Conservation (phyloP, 2,113 vertebrate species). For the Hyla sarda region DNA sequence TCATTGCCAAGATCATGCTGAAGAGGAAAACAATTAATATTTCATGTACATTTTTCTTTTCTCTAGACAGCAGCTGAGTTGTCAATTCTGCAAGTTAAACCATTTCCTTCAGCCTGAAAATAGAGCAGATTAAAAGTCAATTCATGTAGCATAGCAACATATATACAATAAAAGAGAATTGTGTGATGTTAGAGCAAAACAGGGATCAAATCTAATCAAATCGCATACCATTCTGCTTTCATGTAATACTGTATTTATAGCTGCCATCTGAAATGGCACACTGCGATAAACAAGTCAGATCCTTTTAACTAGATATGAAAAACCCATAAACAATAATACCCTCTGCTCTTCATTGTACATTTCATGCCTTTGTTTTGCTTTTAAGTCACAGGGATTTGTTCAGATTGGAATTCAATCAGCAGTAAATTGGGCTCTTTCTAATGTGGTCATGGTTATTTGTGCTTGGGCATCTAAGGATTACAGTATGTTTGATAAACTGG, state of each 20-base stretch:
- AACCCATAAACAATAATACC: constrained; percentile 4
- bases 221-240: constrained; percentile 7
- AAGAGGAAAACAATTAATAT: constrained; percentile 15
- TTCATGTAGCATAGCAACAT: neutral
- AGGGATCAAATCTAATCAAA: constrained; percentile 13
- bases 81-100: neutral
- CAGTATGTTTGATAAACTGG: constrained; percentile 36
- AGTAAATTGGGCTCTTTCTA: constrained; percentile 21
- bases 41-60: constrained; percentile 27
- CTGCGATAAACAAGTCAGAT: constrained; percentile 14
- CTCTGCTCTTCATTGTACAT: neutral
- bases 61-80: constrained; percentile 11
- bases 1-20: constrained; percentile 1
- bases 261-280: neutral
- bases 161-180: neutral
- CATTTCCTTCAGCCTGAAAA: neutral
- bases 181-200: neutral
- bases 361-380: constrained; percentile 23
- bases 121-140: constrained; percentile 13
- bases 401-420: constrained; percentile 21
- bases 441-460: constrained; percentile 32
- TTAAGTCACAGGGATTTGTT: constrained; percentile 29
- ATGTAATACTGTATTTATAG: neutral
- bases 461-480: constrained; percentile 25
- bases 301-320: constrained; percentile 14